Conservation (phyloP, 2,888 invertebrate genomes). For the Oconnorella tubifera region DNA sequence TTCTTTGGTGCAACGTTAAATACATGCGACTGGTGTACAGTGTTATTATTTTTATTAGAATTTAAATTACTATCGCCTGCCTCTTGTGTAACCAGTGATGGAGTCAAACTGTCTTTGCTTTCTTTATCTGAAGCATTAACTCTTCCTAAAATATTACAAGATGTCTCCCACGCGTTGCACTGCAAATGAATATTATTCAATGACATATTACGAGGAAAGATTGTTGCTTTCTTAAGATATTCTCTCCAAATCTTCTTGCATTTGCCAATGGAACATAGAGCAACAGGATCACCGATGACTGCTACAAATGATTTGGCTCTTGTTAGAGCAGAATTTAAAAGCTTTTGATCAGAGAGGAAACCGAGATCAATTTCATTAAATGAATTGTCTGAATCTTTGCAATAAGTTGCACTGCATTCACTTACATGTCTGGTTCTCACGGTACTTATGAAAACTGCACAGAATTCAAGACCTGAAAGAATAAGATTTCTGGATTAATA, state of each 20-base stretch:
- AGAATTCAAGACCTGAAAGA: constrained; percentile 50
- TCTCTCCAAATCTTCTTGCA: constrained; percentile 60
- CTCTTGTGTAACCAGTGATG: too few relatives aligned
- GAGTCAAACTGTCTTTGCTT: too few relatives aligned
- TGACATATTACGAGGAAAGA: too few relatives aligned
- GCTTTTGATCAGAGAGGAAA: constrained; percentile 48
- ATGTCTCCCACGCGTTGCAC: too few relatives aligned
- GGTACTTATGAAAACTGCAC: constrained; percentile 49
- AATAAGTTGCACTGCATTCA: constrained; percentile 10
- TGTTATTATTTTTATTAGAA: too few relatives aligned
- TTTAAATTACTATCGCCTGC: too few relatives aligned
- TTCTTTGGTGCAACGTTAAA: too few relatives aligned
- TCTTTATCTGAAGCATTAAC: too few relatives aligned
- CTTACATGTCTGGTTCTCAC: constrained; percentile 42
- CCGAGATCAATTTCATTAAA: constrained; percentile 39
- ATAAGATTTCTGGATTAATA: too few relatives aligned
- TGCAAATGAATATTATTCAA: too few relatives aligned
- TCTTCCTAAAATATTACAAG: too few relatives aligned
- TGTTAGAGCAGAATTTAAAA: constrained; percentile 52
- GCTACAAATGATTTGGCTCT: constrained; percentile 59
- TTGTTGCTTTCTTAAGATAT: constrained; percentile 16
- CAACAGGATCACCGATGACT: constrained; percentile 79
- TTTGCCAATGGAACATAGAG: constrained; percentile 73
- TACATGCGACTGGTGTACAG: too few relatives aligned
- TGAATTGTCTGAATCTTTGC: neutral